Base-by-base conservation (phyloP, 2,888 invertebrate genomes). In the Tiliacea aurago region DNA sequence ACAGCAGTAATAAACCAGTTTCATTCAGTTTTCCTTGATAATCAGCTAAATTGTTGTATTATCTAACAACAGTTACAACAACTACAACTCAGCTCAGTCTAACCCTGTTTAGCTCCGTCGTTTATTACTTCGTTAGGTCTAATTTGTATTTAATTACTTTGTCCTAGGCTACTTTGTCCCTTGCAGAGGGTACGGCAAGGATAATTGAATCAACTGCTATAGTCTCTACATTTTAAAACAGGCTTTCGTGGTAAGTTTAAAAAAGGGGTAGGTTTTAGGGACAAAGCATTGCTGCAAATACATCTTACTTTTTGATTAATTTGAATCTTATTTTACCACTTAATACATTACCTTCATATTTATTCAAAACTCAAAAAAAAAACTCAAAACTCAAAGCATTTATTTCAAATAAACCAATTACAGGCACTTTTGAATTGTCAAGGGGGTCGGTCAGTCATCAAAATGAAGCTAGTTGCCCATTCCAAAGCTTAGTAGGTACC, bases 81-180 rank as follows among this genome's bases (percentile, higher is more conserved):
- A 45, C 23, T 56, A 41, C 41, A 56, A 37, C 13, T 55, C 49
- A 20, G 28, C 23, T 49, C n/a, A 33, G 59, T 71, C 62, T 77
- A 59, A 58, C 33, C 63, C 11, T 10, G 23, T 56, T 41, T 33
- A 63, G 56, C 53, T 58, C 64, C 49, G 33, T 53, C 41, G 41
- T 51, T 69, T 47, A 77, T 70, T 73, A 80, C 71, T 73, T 74
- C 15, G 62, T 80, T 70, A 73, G 51, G 33, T 59, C 70, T 73
- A 73, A 83, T 73, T 71, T 83, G 53, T 77, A 70, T 80, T 80
- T 83, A 63, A 78, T 74, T 61, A 78, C 67, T 78, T 73, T 13
- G 55, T 81, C 59, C 51, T 59, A 37, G 63, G 41, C 28, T 51
- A 61, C 41, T 78, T 47, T 56, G 59, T 81, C 47, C 74, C n/a